Conservation (phyloP, 1,140 invertebrate genomes). For the Lineus longissimus region DNA sequence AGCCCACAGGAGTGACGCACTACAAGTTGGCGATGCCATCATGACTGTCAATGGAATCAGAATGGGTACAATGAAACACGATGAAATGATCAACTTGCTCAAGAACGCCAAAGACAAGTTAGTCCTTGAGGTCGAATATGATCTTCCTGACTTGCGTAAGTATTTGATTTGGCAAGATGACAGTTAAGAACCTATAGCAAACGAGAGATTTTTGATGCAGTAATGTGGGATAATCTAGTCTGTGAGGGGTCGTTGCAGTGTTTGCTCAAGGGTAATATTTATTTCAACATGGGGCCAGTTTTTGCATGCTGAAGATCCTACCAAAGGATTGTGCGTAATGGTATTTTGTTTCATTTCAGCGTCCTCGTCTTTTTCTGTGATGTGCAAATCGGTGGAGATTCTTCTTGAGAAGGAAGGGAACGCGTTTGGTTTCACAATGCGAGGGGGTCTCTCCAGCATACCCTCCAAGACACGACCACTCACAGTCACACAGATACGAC, state of each 20-base stretch:
- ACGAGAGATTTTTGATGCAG: too few species aligned
- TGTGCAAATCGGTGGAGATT: slow-evolving; percentile 45
- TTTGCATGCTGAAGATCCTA: not conserved
- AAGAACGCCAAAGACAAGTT: slow-evolving; percentile 71
- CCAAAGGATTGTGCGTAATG: not conserved
- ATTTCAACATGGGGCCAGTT: too few species aligned
- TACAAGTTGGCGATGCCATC: slow-evolving; percentile 73
- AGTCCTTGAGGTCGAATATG: slow-evolving; percentile 76
- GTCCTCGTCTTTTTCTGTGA: slow-evolving; percentile 35
- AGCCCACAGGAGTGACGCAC: slow-evolving; percentile 60
- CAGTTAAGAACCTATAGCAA: too few species aligned
- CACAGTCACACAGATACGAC: slow-evolving; percentile 81
- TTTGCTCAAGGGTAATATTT: too few species aligned
- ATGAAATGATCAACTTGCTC: slow-evolving; percentile 72
- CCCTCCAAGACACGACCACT: slow-evolving; percentile 65
- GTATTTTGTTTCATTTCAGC: slow-evolving; percentile 28
- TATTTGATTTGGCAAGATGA: slow-evolving; percentile 14
- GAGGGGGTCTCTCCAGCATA: slow-evolving; percentile 69
- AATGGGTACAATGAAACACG: slow-evolving; percentile 70
- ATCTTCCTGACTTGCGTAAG: slow-evolving; percentile 70
- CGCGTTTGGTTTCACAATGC: slow-evolving; percentile 81
- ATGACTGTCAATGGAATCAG: slow-evolving; percentile 77
- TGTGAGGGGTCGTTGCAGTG: too few species aligned
- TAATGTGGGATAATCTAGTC: too few species aligned
- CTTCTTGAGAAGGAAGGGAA: slow-evolving; percentile 70